Evolutionary conservation across 2,888 invertebrate genomes (phyloP).

Genomic region (Matsumyia berberina): DNA sequence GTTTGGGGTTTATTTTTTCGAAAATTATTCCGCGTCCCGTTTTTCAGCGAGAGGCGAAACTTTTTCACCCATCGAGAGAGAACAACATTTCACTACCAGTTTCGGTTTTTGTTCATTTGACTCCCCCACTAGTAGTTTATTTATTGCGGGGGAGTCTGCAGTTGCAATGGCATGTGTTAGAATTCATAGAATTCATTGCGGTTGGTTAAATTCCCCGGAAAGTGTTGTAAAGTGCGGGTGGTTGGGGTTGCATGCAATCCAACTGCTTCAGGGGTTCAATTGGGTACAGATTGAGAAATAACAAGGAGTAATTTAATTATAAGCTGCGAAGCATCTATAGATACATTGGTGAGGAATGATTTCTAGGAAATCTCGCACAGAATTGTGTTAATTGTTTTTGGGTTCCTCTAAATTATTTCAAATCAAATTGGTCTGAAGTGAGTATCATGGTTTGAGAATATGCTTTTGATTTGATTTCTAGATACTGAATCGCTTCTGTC

Average conservation of each 20-base stretch:
- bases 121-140: conserved; percentile 17
- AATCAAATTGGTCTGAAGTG: too few species aligned
- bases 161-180: conserved; percentile 16
- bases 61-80: conserved; percentile 6
- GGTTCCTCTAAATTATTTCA: too few species aligned
- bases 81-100: conserved; percentile 26
- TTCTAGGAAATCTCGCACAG: too few species aligned
- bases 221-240: not conserved
- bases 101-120: conserved; percentile 39
- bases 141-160: not conserved
- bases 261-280: not conserved
- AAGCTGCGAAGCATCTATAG: too few species aligned
- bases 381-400: too few species aligned
- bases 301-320: conserved; percentile 11
- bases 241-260: too few species aligned
- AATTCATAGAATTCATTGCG: conserved; percentile 13
- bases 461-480: too few species aligned
- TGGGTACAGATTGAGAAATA: not conserved
- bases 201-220: conserved; percentile 11
- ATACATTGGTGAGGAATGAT: too few species aligned
- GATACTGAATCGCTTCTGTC: too few species aligned
- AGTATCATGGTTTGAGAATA: too few species aligned
- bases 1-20: conserved; percentile 42
- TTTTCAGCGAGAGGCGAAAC: conserved; percentile 5
- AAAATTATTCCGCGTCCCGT: conserved; percentile 46